These are phyloP conservation scores for Stenodera caucasica DNA, from an alignment of 2,888 invertebrate genomes.

Conservation along the genomic window DNA sequence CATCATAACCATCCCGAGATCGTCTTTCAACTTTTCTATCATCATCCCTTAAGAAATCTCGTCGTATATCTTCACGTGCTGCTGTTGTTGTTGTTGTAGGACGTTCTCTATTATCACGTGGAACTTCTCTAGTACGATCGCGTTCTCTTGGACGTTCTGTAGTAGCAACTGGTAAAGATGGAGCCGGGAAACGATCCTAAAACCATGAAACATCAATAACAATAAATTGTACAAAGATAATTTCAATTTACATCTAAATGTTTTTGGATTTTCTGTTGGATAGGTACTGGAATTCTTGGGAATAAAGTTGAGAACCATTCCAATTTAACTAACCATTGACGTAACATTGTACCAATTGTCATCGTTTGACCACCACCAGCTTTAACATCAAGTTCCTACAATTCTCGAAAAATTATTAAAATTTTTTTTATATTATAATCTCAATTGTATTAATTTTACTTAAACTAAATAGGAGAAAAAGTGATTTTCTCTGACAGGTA, in stretches of 20 bases:
- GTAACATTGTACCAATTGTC: conserved; percentile 88
- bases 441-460: not conserved
- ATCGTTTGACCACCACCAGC: conserved; percentile 95
- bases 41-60: conserved; percentile 48
- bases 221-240: not conserved
- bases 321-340: conserved; percentile 91
- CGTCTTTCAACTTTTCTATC: conserved; percentile 38
- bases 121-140: conserved; percentile 40
- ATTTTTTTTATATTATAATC: conserved; percentile 1
- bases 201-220: conserved; percentile 9
- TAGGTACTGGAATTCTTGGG: conserved; percentile 97
- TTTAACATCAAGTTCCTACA: conserved; percentile 91
- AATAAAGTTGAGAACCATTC: conserved; percentile 99
- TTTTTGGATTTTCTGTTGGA: conserved; percentile 88
- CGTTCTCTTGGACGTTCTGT: conserved; percentile 9
- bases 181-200: conserved; percentile 51
- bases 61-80: conserved; percentile 44
- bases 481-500: not conserved
- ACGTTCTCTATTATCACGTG: conserved; percentile 14
- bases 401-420: conserved; percentile 19
- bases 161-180: conserved; percentile 45
- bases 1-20: conserved; percentile 7
- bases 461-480: not conserved
- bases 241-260: conserved; percentile 59
- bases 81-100: conserved; percentile 17